Base-by-base conservation (phyloP, 2,888 invertebrate species). In the Euplagia quadripunctaria region DNA sequence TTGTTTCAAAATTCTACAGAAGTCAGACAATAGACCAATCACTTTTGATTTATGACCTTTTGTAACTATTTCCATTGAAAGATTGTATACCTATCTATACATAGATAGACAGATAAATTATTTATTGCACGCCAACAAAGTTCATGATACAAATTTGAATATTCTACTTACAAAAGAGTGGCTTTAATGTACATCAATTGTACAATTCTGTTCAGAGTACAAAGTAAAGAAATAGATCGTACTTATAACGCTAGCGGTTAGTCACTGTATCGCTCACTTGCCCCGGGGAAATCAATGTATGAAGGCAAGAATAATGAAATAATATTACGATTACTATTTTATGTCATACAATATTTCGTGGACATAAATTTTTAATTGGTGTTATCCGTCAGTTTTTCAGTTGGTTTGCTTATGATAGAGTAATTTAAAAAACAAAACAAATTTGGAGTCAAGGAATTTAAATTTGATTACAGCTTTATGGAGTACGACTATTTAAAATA, bases 271-370 rank as follows among this genome's bases (percentile, higher is more conserved):
- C 75, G 77, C 70, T 58, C 49, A 78, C 72, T 79, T 68, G 66
- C 87, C 88, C 85, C 52, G 64, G 89, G 89, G 89, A 89, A 89
- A 89, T 89, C 85, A 86, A 82, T 85, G n/a, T 65, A 49, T 65
- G 17, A 64, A 64, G 11, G n/a, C 43, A n/a, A 64, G 16, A 64
- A 9, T n/a, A 55, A 55, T 55, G n/a, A 55, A 55, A 55, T 55
- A 55, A 17, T n/a, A 55, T 55, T 17, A 55, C n/a, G 4, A 55
- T 55, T 55, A 11, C 55, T 55, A 55, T 55, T 55, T 55, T 55
- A 55, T 11, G n/a, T n/a, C n/a, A 2, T 55, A 55, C n/a, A 55
- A n/a, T 55, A 11, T 55, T 55, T 11, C 8, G 55, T 55, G 55
- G n/a, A 55, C n/a, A 4, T n/a, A 8, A 1, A 55, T 52, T 52